These are phyloP conservation scores for Eonycteris spelaea DNA, from an alignment of 2,113 vertebrate species.

Conservation along the genomic window DNA sequence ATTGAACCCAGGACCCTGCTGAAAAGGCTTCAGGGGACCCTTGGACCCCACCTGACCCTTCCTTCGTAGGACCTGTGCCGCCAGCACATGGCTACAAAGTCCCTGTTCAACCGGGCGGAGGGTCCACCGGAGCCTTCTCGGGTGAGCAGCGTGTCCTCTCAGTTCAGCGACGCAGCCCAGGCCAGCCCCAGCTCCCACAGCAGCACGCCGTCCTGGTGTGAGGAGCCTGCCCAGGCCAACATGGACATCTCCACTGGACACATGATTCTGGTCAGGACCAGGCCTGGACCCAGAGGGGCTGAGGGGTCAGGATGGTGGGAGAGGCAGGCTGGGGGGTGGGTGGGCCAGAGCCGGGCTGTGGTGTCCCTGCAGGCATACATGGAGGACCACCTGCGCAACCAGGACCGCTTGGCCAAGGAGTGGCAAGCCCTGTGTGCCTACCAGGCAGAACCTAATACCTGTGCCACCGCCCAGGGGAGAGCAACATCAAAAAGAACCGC, in stretches of 20 bases:
- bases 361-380: slow-evolving; percentile 89
- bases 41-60: neutral
- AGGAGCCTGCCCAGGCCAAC: slow-evolving; percentile 98
- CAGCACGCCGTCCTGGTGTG: slow-evolving; percentile 98
- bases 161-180: slow-evolving; percentile 96
- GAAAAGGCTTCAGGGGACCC: neutral
- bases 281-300: neutral
- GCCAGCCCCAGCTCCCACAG: slow-evolving; percentile 98
- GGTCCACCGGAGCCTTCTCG: slow-evolving; percentile 89
- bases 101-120: slow-evolving; percentile 88
- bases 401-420: slow-evolving; percentile 95
- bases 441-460: slow-evolving; percentile 93
- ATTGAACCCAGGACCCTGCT: neutral
- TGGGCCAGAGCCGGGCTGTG: neutral
- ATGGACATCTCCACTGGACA: slow-evolving; percentile 99
- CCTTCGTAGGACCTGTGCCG: slow-evolving; percentile 93
- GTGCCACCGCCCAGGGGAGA: slow-evolving; percentile 85
- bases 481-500: slow-evolving; percentile 94
- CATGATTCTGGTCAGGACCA: slow-evolving; percentile 94
- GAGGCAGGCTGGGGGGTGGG: neutral
- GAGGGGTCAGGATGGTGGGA: neutral
- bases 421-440: slow-evolving; percentile 97
- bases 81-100: slow-evolving; percentile 97
- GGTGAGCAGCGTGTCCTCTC: slow-evolving; percentile 97
- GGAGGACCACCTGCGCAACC: slow-evolving; percentile 97